Percentiles rank a stretch among this genome's conserved stretches.
Evolutionary conservation across 2,113 vertebrate genomes (phyloP).

Genomic region (Varanus komodoensis): DNA sequence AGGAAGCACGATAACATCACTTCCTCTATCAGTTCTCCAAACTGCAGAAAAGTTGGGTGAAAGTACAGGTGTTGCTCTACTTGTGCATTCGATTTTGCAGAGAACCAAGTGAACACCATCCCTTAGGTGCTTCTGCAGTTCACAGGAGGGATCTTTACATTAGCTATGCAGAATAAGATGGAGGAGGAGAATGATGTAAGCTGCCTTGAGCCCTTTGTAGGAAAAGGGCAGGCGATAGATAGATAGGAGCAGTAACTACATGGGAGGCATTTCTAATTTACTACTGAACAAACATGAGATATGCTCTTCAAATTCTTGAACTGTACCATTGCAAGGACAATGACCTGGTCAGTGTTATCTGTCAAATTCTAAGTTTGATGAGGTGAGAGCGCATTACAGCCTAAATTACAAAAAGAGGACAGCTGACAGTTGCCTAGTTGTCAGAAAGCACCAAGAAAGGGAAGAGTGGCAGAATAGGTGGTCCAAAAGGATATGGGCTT

Average conservation of each 20-base stretch:
- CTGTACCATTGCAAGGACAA: neutral
- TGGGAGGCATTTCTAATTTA: neutral
- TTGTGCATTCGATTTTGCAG: neutral
- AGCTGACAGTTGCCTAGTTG: too few species aligned
- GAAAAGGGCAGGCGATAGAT: too few species aligned
- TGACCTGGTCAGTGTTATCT: too few species aligned
- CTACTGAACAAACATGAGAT: neutral
- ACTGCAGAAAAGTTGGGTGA: neutral
- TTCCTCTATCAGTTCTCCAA: neutral
- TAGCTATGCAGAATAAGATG: neutral
- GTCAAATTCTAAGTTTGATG: too few species aligned
- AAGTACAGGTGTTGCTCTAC: neutral
- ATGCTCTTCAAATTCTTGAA: neutral
- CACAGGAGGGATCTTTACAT: neutral
- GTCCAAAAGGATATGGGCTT: too few species aligned
- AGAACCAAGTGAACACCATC: neutral
- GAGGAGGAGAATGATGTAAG: too few species aligned
- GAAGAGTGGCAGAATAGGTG: too few species aligned
- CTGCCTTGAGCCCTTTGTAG: too few species aligned
- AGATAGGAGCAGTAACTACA: neutral
- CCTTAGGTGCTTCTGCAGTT: neutral
- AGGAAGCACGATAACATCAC: neutral
- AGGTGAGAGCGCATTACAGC: too few species aligned
- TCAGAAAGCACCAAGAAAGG: too few species aligned
- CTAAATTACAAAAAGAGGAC: too few species aligned